A percentile compares a stretch with the other conserved stretches of the same genome.
Conservation (phyloP, 2,113 vertebrate genomes). For the Spermophilus dauricus region DNA sequence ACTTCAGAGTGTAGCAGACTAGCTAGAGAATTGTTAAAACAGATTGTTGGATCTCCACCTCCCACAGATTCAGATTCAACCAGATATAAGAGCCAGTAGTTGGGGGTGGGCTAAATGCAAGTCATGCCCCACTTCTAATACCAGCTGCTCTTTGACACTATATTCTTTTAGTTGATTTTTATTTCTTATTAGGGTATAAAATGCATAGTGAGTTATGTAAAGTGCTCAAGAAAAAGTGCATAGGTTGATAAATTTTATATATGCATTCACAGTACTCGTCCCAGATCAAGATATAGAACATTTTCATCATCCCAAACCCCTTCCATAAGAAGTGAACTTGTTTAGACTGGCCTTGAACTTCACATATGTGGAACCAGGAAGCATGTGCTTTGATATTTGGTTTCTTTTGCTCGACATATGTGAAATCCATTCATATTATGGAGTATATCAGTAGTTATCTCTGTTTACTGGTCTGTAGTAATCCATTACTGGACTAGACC, state of each 20-base stretch:
- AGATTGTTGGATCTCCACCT: no score
- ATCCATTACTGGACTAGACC: neutral
- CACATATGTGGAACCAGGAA: neutral
- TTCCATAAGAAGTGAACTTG: neutral
- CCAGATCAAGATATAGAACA: neutral
- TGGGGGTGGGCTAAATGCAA: neutral
- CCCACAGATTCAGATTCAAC: neutral
- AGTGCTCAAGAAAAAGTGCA: neutral
- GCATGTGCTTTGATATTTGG: neutral
- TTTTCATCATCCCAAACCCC: neutral
- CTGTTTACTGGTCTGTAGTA: neutral
- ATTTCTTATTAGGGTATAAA: neutral
- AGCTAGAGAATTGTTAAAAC: neutral
- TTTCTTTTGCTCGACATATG: neutral
- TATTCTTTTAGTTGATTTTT: neutral
- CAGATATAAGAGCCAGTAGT: neutral
- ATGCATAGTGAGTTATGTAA: neutral
- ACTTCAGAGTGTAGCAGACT: neutral
- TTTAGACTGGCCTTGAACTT: neutral
- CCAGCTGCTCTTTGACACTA: neutral
- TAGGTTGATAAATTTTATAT: neutral
- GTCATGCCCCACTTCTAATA: neutral
- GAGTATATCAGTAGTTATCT: neutral
- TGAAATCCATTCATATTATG: neutral
- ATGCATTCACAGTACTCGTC: fast-evolving